Evolutionary conservation across 2,113 vertebrate species (phyloP), one percentile per base, ranked within the genome.

Genomic region (Oncorhynchus kisutch): DNA sequence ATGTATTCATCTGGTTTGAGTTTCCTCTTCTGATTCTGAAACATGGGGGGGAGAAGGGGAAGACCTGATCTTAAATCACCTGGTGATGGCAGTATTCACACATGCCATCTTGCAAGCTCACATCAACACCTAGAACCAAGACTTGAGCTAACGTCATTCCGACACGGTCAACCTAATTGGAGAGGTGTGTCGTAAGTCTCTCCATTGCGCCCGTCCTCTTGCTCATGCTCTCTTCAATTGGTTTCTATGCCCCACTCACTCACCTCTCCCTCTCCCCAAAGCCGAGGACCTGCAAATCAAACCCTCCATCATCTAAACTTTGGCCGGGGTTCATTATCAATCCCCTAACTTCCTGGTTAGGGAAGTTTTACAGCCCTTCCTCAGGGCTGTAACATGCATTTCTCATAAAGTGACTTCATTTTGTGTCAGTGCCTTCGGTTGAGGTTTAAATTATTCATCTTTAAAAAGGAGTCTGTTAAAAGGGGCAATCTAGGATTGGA

Each of bases 221-320:
- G 4, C 18, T 20, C 54, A 2, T n/a, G 0, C 59, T 9, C 59
- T 22, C 59, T 31, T 5, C 27, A 14, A 34, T 5, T 7, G 34
- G 34, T 60, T 9, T 65, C 62, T 25, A 24, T 65, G 0, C 13
- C 57, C 2, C 1, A 6, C 57, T n/a, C 22, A 1, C n/a, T 64
- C 54, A 25, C 18, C 12, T 16, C 12, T 31, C 4, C 0, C 65
- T 18, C 20, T 67, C 65, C 24, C 9, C 57, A 64, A 72, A 72
- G 27, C 71, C 79, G 84, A 84, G 81, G 81, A 81, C 84, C 74
- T 60, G 48, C 67, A 31, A 62, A 68, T 86, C 84, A 75, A 31
- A 67, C 51, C 72, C 49, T 24, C 25, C 65, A 4, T 60, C 6
- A 31, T 24, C 27, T 66, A n/a, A 85, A 71, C 60, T 48, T 66